These are phyloP conservation scores for Drosophila mulleri DNA, from an alignment of 2,888 invertebrate species.

Conservation along the genomic window DNA sequence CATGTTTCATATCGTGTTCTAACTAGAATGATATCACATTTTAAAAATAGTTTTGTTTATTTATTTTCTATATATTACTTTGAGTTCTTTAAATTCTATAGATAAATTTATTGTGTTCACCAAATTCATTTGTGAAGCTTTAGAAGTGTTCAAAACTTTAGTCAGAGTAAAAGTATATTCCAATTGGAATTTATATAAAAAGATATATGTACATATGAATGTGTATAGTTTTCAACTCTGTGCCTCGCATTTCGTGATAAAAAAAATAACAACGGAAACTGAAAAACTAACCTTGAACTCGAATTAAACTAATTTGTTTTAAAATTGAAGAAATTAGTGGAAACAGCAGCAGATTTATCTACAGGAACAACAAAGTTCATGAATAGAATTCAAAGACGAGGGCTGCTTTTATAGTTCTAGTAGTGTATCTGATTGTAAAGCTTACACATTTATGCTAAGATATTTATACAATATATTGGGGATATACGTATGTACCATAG, in stretches of 20 bases:
- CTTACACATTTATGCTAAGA: background rate
- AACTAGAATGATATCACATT: background rate
- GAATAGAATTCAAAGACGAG: background rate
- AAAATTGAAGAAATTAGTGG: slow-evolving; percentile 6
- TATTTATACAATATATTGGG: background rate
- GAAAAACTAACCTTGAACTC: slow-evolving; percentile 7
- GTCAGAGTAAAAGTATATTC: background rate
- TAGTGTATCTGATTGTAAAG: background rate
- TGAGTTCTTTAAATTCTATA: background rate
- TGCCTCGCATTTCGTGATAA: background rate
- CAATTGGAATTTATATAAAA: background rate
- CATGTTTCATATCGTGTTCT: background rate
- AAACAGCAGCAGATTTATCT: slow-evolving; percentile 2
- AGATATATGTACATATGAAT: background rate
- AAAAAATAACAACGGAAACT: background rate
- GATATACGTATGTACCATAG: background rate
- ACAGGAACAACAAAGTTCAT: background rate
- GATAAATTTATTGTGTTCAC: background rate
- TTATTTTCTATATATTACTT: slow-evolving; percentile 21
- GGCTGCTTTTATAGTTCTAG: background rate
- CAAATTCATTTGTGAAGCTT: background rate
- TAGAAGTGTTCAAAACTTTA: background rate
- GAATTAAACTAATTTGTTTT: slow-evolving; percentile 1
- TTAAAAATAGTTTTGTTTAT: slow-evolving; percentile 5
- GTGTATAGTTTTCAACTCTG: background rate